Conservation (phyloP, 2,888 invertebrate genomes). For the Trichopoda pennipes region DNA sequence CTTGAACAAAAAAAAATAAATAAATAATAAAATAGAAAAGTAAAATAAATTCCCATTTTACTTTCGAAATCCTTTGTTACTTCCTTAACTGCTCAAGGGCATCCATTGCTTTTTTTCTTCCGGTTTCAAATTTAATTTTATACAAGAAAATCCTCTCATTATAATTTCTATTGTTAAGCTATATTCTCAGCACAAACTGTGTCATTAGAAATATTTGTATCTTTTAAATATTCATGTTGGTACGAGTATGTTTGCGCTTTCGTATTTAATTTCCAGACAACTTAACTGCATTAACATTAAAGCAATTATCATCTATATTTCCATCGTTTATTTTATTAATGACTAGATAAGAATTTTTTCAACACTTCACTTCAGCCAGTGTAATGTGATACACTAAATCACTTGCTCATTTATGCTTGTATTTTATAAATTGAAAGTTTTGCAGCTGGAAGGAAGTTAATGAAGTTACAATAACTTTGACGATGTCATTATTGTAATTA, state of each 20-base stretch:
- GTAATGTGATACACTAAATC: neutral
- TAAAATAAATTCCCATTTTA: conserved; percentile 17
- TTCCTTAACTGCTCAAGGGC: conserved; percentile 35
- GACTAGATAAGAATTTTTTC: neutral
- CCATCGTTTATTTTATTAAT: neutral
- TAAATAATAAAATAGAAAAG: neutral
- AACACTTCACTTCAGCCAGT: neutral
- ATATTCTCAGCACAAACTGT: conserved; percentile 8
- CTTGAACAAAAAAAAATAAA: neutral
- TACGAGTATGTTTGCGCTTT: neutral
- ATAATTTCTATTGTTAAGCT: conserved; percentile 5
- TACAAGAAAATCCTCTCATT: conserved; percentile 11
- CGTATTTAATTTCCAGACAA: conserved; percentile 19
- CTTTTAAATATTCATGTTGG: neutral
- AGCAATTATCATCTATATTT: neutral
- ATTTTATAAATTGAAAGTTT: no score
- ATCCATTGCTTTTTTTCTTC: conserved; percentile 27
- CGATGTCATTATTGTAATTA: no score
- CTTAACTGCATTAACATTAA: conserved; percentile 6
- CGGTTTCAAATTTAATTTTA: conserved; percentile 10
- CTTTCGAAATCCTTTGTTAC: conserved; percentile 6
- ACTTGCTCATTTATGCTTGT: no score
- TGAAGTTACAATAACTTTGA: no score
- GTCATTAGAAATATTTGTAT: conserved; percentile 23
- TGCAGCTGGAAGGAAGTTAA: no score